phyloP scores from a whole-genome alignment of 2,797 vertebrate species.

The Gallinago solitaria region DNA sequence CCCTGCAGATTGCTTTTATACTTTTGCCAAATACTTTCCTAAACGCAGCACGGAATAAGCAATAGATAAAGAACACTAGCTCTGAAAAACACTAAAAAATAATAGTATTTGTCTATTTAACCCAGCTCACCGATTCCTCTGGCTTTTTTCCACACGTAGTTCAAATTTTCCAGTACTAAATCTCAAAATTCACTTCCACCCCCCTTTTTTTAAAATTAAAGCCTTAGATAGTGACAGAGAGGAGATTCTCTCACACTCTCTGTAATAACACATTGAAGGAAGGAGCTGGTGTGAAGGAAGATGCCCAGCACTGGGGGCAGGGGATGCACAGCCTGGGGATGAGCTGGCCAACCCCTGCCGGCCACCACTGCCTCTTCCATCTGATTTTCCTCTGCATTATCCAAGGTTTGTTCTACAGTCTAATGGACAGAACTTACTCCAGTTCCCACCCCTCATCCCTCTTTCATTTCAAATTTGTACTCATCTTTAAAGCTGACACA shows the following conservation, averaged over 20 bases:
- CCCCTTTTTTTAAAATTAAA: neutral
- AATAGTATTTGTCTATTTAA: neutral
- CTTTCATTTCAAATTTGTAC: neutral
- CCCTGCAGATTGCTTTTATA: neutral
- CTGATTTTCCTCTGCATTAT: neutral
- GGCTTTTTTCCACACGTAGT: neutral
- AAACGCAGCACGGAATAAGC: neutral
- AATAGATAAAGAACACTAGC: neutral
- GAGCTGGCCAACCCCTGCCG: neutral
- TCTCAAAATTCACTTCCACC: neutral
- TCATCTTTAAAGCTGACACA: neutral
- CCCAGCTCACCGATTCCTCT: neutral
- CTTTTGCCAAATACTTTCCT: constrained; percentile 25
- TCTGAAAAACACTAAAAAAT: neutral
- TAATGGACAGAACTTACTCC: neutral
- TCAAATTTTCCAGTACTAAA: constrained; percentile 15
- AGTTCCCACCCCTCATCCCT: no score
- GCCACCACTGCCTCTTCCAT: neutral
- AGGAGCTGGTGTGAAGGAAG: neutral
- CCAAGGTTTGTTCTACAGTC: neutral
- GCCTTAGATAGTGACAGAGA: neutral
- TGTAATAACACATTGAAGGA: neutral
- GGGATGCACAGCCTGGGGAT: fast-evolving
- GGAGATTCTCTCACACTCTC: neutral
- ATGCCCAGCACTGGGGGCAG: fast-evolving